Conservation (phyloP, 2,797 vertebrate genomes). For the Sylvia borin region DNA sequence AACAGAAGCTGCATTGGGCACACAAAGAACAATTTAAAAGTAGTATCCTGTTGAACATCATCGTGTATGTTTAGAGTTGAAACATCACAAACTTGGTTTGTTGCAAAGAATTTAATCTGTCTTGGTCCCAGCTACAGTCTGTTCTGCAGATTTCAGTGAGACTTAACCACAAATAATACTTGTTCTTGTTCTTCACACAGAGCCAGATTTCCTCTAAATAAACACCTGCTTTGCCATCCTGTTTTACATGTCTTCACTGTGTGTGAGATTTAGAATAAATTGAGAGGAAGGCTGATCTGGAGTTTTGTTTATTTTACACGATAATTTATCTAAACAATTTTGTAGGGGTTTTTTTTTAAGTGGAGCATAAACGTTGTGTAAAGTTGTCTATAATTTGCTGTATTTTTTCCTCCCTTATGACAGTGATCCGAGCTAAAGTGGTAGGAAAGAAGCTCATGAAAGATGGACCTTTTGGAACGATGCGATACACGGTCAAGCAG, state of each 20-base stretch:
- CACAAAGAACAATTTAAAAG: not conserved
- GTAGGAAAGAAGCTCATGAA: conserved; percentile 95
- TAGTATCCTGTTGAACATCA: not conserved
- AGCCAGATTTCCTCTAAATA: not conserved
- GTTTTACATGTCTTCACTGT: not conserved
- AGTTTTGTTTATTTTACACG: not conserved
- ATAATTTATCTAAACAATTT: not conserved
- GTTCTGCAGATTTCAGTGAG: not conserved
- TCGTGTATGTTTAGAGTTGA: not conserved
- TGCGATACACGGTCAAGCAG: conserved; percentile 96
- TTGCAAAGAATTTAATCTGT: not conserved
- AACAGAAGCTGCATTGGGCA: not conserved
- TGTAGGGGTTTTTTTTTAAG: not conserved
- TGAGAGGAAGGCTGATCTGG: not conserved
- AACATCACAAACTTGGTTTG: not conserved
- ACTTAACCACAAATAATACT: not conserved
- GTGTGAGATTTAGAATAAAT: not conserved
- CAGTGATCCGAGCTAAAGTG: conserved; percentile 97
- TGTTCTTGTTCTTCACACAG: not conserved
- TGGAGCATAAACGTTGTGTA: not conserved
- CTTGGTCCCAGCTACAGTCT: not conserved
- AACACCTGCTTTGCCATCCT: not conserved
- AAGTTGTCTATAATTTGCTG: not conserved
- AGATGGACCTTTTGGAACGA: conserved; percentile 91
- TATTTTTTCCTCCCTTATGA: conserved; percentile 42